A percentile compares a stretch with the other conserved stretches of the same genome.
Conservation (phyloP, 2,797 vertebrate species). For the Schizothorax lantsangensis region DNA sequence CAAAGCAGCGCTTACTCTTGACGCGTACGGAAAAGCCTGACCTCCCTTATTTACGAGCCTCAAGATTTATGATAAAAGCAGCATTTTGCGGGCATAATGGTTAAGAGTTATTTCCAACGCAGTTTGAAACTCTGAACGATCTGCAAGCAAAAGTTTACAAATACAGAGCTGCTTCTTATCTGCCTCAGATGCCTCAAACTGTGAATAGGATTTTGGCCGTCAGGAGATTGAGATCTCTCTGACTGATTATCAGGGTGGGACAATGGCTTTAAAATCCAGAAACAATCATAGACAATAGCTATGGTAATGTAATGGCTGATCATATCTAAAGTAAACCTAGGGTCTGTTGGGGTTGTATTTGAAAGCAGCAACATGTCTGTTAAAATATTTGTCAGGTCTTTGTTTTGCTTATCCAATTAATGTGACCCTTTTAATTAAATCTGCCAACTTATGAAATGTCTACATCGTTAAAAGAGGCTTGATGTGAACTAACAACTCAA, state of each 20-base stretch:
- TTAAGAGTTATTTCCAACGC: conserved; percentile 51
- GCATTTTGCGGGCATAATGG: conserved; percentile 19
- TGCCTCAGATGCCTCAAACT: conserved; percentile 43
- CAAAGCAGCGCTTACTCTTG: conserved; percentile 29
- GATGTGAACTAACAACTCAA: too few species aligned
- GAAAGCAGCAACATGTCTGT: conserved; percentile 14
- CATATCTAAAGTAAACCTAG: conserved; percentile 46
- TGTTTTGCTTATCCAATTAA: conserved; percentile 41
- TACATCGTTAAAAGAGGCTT: neutral
- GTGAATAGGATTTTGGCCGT: conserved; percentile 51
- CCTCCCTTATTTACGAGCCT: conserved; percentile 55
- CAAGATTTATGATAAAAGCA: conserved; percentile 53
- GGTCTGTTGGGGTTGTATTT: conserved; percentile 16
- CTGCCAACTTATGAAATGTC: neutral
- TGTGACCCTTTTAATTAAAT: neutral
- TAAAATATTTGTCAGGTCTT: conserved; percentile 32
- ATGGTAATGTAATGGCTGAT: conserved; percentile 49
- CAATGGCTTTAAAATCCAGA: conserved; percentile 59
- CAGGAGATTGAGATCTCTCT: conserved; percentile 58
- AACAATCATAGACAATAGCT: conserved; percentile 58
- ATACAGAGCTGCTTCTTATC: conserved; percentile 38
- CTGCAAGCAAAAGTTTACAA: conserved; percentile 47
- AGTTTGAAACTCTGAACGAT: conserved; percentile 23
- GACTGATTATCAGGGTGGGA: conserved; percentile 59
- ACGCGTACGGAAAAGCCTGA: conserved; percentile 42